Base-by-base conservation (phyloP, 2,888 invertebrate genomes). In the Hartigia nigra region DNA sequence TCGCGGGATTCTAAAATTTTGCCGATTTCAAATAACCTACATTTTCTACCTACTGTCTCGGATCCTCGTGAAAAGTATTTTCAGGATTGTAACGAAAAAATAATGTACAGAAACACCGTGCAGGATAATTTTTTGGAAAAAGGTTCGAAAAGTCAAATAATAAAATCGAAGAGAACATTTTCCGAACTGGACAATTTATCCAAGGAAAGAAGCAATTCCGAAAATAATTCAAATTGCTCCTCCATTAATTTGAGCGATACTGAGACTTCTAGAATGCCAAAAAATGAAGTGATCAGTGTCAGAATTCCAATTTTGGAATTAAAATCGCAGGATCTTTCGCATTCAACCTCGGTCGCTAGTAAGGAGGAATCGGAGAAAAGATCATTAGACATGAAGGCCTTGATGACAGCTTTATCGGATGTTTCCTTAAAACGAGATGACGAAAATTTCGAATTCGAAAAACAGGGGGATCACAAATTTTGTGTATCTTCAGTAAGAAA, bases 331-430 rank as follows among this genome's bases (percentile, higher is more conserved):
- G 85, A 87, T 31, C 76, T 77, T 69, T 86, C 86, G 4, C 81
- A 75, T 72, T 84, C 83, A 1, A 79, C 81, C 12, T 84, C 86
- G 12, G 75, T 83, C 0, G 70, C 76, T 9, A 82, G 80, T 4
- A 82, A 81, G 35, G 76, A 76, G 4, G 80, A 74, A 12, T 74
- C 82, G 1, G 79, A 69, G 2, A 81, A 78, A 74, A 74, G 55
- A 32, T 23, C 81, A 11, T 37, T 87, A 12, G 85, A 88, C 70
- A 75, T 84, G 1, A 79, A 81, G 12, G 83, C 82, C n/a, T 76
- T 88, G 77, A 81, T 86, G 12, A 70, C 78, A 35, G 85, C 86
- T 2, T 72, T 89, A 9, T 88, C 89, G 2, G 81, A 84, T 32
- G 84, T 86, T 31, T 84, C 84, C 2, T 32, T 85, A 3, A 83